Percentiles rank a stretch among this genome's conserved stretches.
phyloP scores from a whole-genome alignment of 2,113 vertebrate species.

The Burhinus oedicnemus region DNA sequence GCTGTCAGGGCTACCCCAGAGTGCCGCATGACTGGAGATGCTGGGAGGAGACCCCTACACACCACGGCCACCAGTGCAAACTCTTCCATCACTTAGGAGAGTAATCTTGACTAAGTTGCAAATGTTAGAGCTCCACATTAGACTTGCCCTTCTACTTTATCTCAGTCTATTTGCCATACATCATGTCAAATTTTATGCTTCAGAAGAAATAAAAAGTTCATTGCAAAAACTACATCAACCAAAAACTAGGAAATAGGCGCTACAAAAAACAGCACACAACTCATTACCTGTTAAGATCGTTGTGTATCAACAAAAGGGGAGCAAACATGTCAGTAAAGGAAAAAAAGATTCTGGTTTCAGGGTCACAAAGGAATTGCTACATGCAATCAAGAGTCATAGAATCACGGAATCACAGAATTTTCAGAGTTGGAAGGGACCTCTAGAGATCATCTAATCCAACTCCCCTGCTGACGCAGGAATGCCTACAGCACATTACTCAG shows the following conservation, averaged over 20 bases:
- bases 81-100: background rate
- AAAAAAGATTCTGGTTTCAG: background rate
- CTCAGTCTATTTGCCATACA: accelerated
- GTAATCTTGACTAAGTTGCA: background rate
- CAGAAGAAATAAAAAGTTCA: background rate
- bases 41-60: background rate
- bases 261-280: background rate
- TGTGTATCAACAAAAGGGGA: background rate
- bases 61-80: background rate
- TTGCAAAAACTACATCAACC: background rate
- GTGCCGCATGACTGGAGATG: accelerated
- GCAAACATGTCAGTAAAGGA: background rate
- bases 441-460: no score
- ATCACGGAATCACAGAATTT: no score
- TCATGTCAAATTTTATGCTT: background rate
- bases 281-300: background rate
- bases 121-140: background rate
- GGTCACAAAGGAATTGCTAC: background rate
- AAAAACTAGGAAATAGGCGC: background rate
- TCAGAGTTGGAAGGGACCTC: no score
- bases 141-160: background rate
- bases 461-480: no score
- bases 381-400: background rate
- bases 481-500: no score
- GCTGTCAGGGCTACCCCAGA: background rate